Evolutionary conservation across 1,140 invertebrate genomes (phyloP).

Genomic region (Diploscapter pachys): DNA sequence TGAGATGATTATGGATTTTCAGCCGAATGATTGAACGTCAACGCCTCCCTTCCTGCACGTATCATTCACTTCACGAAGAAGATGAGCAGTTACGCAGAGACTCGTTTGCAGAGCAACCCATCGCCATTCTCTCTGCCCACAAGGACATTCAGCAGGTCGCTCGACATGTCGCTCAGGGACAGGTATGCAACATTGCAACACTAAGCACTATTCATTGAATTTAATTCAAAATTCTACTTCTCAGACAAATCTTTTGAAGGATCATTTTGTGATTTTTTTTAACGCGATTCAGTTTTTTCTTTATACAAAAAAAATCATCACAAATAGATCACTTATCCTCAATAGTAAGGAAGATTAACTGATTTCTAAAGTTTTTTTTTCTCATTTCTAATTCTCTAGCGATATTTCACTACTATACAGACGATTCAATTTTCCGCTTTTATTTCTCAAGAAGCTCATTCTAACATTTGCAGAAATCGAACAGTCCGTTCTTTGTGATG

Average conservation of each 20-base stretch:
- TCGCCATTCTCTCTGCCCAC: slow-evolving; percentile 40
- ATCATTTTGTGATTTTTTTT: not conserved
- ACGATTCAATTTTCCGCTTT: not conserved
- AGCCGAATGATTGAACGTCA: slow-evolving; percentile 20
- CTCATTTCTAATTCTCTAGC: not conserved
- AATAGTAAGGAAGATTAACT: not conserved
- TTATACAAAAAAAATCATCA: not conserved
- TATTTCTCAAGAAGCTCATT: not conserved
- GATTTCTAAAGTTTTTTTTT: not conserved
- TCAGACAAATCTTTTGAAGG: not conserved
- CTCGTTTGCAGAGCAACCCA: slow-evolving; percentile 22
- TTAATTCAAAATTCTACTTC: not conserved
- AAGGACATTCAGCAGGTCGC: slow-evolving; percentile 37
- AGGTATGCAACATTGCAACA: not conserved
- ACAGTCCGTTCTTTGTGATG: slow-evolving; percentile 89
- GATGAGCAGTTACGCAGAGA: slow-evolving; percentile 26
- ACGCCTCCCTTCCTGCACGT: slow-evolving; percentile 28
- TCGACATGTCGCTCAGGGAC: slow-evolving; percentile 41
- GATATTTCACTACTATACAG: not conserved
- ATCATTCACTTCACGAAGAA: slow-evolving; percentile 7
- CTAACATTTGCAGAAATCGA: slow-evolving; percentile 64
- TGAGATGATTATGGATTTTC: slow-evolving; percentile 7
- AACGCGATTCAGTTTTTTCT: not conserved
- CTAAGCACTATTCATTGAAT: not conserved
- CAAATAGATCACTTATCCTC: not conserved